phyloP scores from a whole-genome alignment of 2,113 vertebrate genomes.

The Lycocorax pyrrhopterus region DNA sequence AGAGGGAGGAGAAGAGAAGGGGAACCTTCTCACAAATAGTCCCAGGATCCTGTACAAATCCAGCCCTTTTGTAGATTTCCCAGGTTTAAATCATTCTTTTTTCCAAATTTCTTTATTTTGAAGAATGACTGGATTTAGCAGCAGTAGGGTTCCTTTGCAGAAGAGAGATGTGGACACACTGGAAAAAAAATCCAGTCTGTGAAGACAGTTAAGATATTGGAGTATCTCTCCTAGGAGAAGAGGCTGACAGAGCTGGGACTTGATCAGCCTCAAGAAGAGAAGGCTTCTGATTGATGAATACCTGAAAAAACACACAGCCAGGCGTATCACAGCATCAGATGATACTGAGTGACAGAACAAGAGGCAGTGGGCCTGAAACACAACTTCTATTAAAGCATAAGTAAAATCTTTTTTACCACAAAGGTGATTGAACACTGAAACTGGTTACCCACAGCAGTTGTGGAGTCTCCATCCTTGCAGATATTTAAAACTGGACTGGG shows the following conservation, averaged over 20 bases:
- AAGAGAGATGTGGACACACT: neutral
- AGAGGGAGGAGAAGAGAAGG: neutral
- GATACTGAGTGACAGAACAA: neutral
- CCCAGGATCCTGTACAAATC: neutral
- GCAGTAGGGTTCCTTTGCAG: neutral
- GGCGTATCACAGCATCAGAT: neutral
- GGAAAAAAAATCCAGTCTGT: neutral
- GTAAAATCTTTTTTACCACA: neutral
- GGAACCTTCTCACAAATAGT: neutral
- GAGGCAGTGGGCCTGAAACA: neutral
- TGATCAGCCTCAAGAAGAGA: neutral
- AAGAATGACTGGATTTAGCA: neutral
- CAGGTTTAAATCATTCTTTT: neutral
- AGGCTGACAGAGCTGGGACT: neutral
- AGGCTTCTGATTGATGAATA: neutral
- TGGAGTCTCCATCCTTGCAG: neutral
- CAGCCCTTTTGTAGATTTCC: neutral
- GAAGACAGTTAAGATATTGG: neutral
- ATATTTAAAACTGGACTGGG: neutral
- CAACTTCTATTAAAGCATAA: neutral
- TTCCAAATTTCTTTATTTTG: neutral
- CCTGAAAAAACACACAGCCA: neutral
- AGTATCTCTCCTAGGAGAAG: neutral
- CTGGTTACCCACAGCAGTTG: neutral
- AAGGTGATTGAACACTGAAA: neutral